phyloP scores from a whole-genome alignment of 2,113 vertebrate genomes.

The Euleptes europaea region DNA sequence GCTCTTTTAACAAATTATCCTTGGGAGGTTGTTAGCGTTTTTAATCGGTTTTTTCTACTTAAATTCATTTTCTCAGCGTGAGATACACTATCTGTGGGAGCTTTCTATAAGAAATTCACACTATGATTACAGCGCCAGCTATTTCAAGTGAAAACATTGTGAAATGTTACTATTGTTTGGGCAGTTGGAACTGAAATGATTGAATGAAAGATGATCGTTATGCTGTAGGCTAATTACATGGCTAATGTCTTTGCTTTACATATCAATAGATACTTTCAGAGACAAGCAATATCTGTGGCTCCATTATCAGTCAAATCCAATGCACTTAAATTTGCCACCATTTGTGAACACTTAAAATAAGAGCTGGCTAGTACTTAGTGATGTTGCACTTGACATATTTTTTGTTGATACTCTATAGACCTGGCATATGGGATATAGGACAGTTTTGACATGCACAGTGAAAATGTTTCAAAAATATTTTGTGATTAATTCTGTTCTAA shows the following conservation, averaged over 20 bases:
- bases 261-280: slow-evolving; percentile 72
- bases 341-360: slow-evolving; percentile 66
- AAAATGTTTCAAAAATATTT: slow-evolving; percentile 51
- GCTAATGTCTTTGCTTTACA: slow-evolving; percentile 74
- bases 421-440: slow-evolving; percentile 1
- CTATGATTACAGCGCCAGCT: slow-evolving; percentile 66
- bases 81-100: slow-evolving; percentile 69
- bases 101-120: slow-evolving; percentile 72
- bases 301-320: slow-evolving; percentile 68
- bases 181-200: slow-evolving; percentile 65
- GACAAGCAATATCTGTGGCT: slow-evolving; percentile 68
- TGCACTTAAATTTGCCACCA: slow-evolving; percentile 69
- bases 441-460: slow-evolving; percentile 42
- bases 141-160: slow-evolving; percentile 74
- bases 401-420: slow-evolving; percentile 47
- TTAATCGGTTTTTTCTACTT: slow-evolving; percentile 75
- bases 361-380: slow-evolving; percentile 55
- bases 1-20: slow-evolving; percentile 72
- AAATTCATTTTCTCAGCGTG: slow-evolving; percentile 74
- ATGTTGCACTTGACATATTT: slow-evolving; percentile 55
- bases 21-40: slow-evolving; percentile 71
- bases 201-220: slow-evolving; percentile 69
- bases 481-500: slow-evolving; percentile 8
- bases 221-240: slow-evolving; percentile 69
- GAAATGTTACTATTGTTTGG: slow-evolving; percentile 72